Percentiles rank a stretch among this genome's conserved stretches.
Evolutionary conservation across 2,888 invertebrate genomes (phyloP).

Genomic region (Diarsia rubi): DNA sequence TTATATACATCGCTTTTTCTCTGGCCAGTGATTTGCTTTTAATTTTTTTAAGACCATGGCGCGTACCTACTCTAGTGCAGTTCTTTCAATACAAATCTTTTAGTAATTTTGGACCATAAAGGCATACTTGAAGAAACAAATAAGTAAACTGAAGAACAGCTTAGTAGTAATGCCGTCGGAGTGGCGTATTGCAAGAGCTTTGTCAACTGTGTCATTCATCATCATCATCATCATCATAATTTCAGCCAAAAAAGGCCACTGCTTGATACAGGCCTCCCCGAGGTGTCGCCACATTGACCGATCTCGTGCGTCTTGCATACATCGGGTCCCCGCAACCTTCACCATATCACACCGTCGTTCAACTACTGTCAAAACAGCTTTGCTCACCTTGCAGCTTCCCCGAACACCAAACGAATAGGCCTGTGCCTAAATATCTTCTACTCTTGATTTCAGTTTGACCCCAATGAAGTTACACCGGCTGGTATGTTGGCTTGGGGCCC

Average conservation of each 20-base stretch:
- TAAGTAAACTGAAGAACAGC: not conserved
- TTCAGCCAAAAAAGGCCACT: too few species aligned
- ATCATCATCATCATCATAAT: too few species aligned
- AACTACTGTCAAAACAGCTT: not conserved
- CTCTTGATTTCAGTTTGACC: slow-evolving; percentile 75
- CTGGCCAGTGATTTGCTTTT: not conserved
- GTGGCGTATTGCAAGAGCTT: not conserved
- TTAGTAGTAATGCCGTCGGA: not conserved
- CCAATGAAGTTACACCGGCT: slow-evolving; percentile 52
- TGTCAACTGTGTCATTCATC: not conserved
- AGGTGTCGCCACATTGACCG: too few species aligned
- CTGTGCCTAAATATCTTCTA: not conserved
- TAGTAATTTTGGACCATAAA: not conserved
- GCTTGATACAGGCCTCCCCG: too few species aligned
- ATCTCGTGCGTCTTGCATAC: too few species aligned
- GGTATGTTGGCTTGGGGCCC: slow-evolving; percentile 76
- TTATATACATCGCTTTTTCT: not conserved
- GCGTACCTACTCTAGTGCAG: not conserved
- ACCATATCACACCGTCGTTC: too few species aligned
- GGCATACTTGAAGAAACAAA: not conserved
- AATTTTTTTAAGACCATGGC: not conserved
- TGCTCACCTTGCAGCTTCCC: not conserved
- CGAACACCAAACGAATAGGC: not conserved
- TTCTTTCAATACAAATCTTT: not conserved
- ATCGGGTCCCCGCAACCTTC: too few species aligned